Percentiles rank a stretch among this genome's conserved stretches.
phyloP scores from a whole-genome alignment of 2,888 invertebrate genomes.

The Spodoptera exigua region DNA sequence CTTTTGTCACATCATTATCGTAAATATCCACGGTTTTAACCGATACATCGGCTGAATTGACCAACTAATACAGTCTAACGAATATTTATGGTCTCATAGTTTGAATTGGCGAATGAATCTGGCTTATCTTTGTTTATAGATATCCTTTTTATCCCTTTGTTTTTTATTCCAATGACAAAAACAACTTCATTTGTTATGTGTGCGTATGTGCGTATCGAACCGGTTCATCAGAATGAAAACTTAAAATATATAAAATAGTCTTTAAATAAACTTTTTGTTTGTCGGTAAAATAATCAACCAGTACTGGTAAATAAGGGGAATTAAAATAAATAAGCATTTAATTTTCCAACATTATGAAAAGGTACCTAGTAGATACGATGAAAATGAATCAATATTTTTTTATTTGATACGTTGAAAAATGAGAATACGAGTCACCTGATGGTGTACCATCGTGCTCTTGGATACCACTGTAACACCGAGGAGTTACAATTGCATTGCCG shows the following conservation, averaged over 20 bases:
- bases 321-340: too few relatives aligned
- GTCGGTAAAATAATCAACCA: too few relatives aligned
- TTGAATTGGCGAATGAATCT: constrained; percentile 57
- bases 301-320: too few relatives aligned
- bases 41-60: constrained; percentile 51
- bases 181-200: constrained; percentile 55
- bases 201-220: constrained; percentile 37
- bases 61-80: constrained; percentile 60
- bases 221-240: constrained; percentile 18
- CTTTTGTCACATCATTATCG: constrained; percentile 56
- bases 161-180: constrained; percentile 51
- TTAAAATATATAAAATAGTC: constrained; percentile 29
- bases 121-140: constrained; percentile 54
- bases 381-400: too few relatives aligned
- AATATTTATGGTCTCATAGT: constrained; percentile 60
- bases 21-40: constrained; percentile 57
- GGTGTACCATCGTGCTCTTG: too few relatives aligned
- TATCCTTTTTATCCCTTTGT: constrained; percentile 48
- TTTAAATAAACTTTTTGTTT: constrained; percentile 14
- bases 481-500: too few relatives aligned
- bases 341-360: too few relatives aligned
- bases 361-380: too few relatives aligned
- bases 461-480: too few relatives aligned
- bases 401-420: too few relatives aligned
- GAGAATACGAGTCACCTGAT: too few relatives aligned